Percentiles rank a stretch among this genome's conserved stretches.
These are phyloP conservation scores for Oncorhynchus kisutch DNA, from an alignment of 2,113 vertebrate species.

Conservation along the genomic window DNA sequence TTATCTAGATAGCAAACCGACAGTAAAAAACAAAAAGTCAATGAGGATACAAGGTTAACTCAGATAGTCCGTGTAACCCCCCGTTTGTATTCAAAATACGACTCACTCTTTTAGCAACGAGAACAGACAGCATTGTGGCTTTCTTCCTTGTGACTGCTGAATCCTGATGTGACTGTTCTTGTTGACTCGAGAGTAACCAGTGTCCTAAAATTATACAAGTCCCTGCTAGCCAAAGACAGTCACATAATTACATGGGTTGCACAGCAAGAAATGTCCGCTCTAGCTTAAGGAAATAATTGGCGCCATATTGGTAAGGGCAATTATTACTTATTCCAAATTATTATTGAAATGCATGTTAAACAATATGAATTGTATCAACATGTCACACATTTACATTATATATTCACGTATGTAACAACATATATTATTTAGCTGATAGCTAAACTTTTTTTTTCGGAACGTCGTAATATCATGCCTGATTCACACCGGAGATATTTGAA, in stretches of 20 bases:
- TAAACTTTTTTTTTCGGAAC: neutral
- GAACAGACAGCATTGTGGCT: conserved; percentile 52
- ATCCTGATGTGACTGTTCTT: neutral
- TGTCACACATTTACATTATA: neutral
- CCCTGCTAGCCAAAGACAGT: neutral
- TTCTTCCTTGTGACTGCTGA: neutral
- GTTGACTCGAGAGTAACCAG: neutral
- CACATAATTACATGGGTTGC: neutral
- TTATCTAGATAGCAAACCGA: no score
- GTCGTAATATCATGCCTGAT: neutral
- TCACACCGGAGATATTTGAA: neutral
- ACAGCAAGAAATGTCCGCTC: neutral
- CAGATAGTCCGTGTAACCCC: no score
- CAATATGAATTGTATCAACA: neutral
- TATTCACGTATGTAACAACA: neutral
- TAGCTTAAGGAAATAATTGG: no score
- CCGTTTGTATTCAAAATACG: neutral
- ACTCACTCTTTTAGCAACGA: conserved; percentile 61
- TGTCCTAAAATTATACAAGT: neutral
- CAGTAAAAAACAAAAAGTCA: no score
- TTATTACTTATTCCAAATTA: no score
- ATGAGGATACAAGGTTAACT: no score
- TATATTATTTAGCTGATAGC: neutral
- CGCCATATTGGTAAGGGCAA: no score
- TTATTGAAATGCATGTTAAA: no score